phyloP scores from a whole-genome alignment of 2,113 vertebrate species.

The Hippocampus mohnikei region DNA sequence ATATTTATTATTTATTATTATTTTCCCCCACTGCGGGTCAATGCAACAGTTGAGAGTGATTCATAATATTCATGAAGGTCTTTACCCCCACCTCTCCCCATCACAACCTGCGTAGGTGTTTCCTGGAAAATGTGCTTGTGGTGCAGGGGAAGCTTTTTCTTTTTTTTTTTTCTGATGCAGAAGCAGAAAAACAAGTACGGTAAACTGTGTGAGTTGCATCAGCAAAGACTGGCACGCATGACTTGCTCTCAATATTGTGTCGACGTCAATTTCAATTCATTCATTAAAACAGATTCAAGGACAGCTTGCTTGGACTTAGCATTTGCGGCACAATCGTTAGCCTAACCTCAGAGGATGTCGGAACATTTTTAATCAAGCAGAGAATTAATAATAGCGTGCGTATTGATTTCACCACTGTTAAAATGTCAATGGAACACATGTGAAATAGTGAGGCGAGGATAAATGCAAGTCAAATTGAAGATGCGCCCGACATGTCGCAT shows the following conservation, averaged over 20 bases:
- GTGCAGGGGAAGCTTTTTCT: constrained; percentile 56
- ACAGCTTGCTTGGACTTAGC: constrained; percentile 12
- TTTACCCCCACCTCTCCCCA: constrained; percentile 13
- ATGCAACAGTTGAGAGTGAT: constrained; percentile 26
- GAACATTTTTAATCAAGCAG: constrained; percentile 16
- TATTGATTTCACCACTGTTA: neutral
- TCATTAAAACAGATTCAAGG: constrained; percentile 8
- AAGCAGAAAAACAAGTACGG: constrained; percentile 16
- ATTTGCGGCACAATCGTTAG: constrained; percentile 16
- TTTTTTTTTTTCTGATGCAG: constrained; percentile 40
- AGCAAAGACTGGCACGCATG: constrained; percentile 1
- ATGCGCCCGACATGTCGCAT: neutral
- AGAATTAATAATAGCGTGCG: neutral
- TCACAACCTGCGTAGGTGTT: constrained; percentile 58
- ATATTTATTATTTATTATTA: neutral
- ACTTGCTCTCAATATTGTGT: neutral
- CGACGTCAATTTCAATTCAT: neutral
- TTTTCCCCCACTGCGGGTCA: constrained; percentile 11
- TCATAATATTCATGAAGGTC: constrained; percentile 33
- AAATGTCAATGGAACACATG: neutral
- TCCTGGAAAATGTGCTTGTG: constrained; percentile 56
- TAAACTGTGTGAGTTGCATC: constrained; percentile 20
- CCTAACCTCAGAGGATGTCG: constrained; percentile 24
- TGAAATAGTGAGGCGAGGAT: neutral
- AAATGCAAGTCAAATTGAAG: neutral